Conservation (phyloP, 1,140 invertebrate species). For the Mercenaria mercenaria region DNA sequence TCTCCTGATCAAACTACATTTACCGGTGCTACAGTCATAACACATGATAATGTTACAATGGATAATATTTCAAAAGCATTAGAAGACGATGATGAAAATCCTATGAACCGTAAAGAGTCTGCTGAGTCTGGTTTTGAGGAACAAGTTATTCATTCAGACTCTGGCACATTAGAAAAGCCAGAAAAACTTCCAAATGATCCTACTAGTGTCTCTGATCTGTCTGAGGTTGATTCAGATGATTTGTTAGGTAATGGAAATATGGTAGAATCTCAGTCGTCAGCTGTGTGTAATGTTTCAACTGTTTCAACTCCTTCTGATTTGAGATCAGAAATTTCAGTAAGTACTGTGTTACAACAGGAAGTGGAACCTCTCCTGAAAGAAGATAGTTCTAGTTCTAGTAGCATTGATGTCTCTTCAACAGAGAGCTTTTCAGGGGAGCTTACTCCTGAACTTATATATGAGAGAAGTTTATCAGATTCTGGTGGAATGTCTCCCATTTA, state of each 20-base stretch:
- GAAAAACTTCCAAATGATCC: slow-evolving; percentile 64
- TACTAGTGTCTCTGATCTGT: slow-evolving; percentile 64
- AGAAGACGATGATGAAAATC: slow-evolving; percentile 44
- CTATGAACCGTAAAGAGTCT: slow-evolving; percentile 57
- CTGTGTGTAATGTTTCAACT: slow-evolving; percentile 67
- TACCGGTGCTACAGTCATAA: slow-evolving; percentile 54
- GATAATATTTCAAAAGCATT: slow-evolving; percentile 59
- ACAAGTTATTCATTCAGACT: slow-evolving; percentile 63
- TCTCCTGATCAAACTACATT: slow-evolving; percentile 57
- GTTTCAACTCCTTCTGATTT: slow-evolving; percentile 72
- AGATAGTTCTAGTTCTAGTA: slow-evolving; percentile 68
- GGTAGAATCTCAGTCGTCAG: slow-evolving; percentile 69
- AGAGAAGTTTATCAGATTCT: slow-evolving; percentile 64
- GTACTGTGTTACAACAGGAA: slow-evolving; percentile 71
- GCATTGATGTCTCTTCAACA: slow-evolving; percentile 51
- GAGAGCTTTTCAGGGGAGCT: slow-evolving; percentile 57
- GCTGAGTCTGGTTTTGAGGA: slow-evolving; percentile 76
- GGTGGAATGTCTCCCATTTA: slow-evolving; percentile 63
- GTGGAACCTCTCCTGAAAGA: slow-evolving; percentile 63
- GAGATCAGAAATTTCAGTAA: slow-evolving; percentile 72
- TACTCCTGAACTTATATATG: slow-evolving; percentile 56
- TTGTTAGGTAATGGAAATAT: slow-evolving; percentile 59
- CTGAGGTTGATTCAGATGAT: slow-evolving; percentile 66
- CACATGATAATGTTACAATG: slow-evolving; percentile 40
- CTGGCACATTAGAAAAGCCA: slow-evolving; percentile 60